A percentile compares a stretch with the other conserved stretches of the same genome.
These are phyloP conservation scores for Delia radicum DNA, from an alignment of 1,140 invertebrate species.

Conservation along the genomic window DNA sequence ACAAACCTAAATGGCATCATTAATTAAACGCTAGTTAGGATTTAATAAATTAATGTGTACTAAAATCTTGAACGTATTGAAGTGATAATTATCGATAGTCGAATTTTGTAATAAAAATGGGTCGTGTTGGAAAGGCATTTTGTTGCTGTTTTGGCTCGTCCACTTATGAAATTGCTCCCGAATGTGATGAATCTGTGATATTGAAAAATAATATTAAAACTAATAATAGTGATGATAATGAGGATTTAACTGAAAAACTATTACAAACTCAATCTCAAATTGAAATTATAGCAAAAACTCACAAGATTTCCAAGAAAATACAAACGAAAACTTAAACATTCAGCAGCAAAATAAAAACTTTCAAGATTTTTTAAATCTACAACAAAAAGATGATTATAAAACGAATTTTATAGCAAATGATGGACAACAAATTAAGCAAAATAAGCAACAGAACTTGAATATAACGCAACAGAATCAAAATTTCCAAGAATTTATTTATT, in stretches of 20 bases:
- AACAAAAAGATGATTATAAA: not conserved
- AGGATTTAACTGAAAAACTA: not conserved
- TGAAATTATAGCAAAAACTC: not conserved
- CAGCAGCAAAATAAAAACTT: not conserved
- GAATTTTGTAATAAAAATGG: slow-evolving; percentile 22
- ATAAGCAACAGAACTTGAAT: not conserved
- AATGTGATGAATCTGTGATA: not conserved
- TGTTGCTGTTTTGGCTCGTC: slow-evolving; percentile 40
- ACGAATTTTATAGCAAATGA: not conserved
- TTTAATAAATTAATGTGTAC: not conserved
- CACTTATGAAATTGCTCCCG: slow-evolving; percentile 9
- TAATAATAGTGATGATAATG: too few species aligned
- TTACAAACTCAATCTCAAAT: not conserved
- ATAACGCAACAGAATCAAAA: not conserved
- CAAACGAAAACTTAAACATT: not conserved
- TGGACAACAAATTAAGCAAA: not conserved
- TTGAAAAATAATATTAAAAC: not conserved
- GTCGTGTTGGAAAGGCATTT: slow-evolving; percentile 39
- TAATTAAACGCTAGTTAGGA: not conserved
- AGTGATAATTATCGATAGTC: too few species aligned
- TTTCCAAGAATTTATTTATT: not conserved
- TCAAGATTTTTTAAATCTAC: not conserved
- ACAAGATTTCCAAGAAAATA: not conserved
- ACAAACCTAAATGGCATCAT: slow-evolving; percentile 1
- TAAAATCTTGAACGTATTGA: too few species aligned